These are phyloP conservation scores for Porites cylindrica DNA, from an alignment of 92 coral and sea anemone genomes.

Conservation along the genomic window DNA sequence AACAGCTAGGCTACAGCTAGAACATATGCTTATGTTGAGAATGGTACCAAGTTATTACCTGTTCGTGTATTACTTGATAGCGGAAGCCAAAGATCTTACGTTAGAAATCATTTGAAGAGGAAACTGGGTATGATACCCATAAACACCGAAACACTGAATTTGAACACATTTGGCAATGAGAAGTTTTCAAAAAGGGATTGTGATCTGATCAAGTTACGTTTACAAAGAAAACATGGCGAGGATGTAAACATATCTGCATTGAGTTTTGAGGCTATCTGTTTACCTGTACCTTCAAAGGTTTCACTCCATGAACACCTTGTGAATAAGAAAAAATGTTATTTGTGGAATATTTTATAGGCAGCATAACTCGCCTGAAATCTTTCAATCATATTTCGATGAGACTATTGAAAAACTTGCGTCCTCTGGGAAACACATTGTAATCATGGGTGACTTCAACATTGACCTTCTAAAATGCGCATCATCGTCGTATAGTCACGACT, in stretches of 20 bases:
- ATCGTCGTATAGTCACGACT: too few species aligned
- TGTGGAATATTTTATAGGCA: too few species aligned
- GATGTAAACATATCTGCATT: not conserved
- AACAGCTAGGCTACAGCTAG: too few species aligned
- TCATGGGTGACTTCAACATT: too few species aligned
- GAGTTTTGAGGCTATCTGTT: not conserved
- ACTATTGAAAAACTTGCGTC: too few species aligned
- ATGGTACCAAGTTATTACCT: not conserved
- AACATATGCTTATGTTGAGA: constrained; percentile 1
- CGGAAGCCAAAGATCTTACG: too few species aligned
- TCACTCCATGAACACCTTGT: not conserved
- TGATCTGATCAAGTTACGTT: not conserved
- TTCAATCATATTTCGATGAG: too few species aligned
- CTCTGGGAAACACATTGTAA: too few species aligned
- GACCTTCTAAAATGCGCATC: too few species aligned
- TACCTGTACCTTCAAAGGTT: not conserved
- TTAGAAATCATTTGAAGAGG: not conserved
- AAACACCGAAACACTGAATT: not conserved
- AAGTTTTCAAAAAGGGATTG: not conserved
- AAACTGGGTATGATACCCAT: not conserved
- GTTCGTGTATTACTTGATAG: too few species aligned
- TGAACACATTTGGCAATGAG: not conserved
- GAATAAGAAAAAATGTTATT: too few species aligned
- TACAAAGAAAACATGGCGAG: not conserved
- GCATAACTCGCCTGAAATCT: too few species aligned